These are phyloP conservation scores for Buceros bicornis DNA, from an alignment of 2,797 vertebrate genomes.

Conservation along the genomic window DNA sequence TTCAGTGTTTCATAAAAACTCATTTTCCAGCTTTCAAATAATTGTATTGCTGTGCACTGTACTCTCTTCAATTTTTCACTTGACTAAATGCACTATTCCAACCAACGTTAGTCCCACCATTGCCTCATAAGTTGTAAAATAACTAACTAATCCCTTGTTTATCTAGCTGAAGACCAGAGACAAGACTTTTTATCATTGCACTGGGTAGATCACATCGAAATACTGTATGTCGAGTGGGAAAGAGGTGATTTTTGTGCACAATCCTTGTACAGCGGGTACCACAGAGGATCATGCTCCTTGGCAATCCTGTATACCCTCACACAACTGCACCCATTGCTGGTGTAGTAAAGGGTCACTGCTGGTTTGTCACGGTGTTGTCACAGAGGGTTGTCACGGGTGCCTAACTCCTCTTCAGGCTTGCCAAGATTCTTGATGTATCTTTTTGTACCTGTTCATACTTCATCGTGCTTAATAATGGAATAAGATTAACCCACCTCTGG, in stretches of 20 bases:
- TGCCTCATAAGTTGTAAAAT: conserved; percentile 32
- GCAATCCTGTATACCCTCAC: not conserved
- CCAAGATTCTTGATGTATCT: not conserved
- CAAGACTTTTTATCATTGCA: not conserved
- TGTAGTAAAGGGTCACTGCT: not conserved
- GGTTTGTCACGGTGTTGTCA: not conserved
- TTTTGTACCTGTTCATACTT: not conserved
- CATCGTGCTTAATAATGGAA: not conserved
- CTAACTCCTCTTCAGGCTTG: not conserved
- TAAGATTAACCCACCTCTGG: not conserved
- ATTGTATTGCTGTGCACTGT: conserved; percentile 24
- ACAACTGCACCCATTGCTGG: not conserved
- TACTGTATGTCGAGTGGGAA: not conserved
- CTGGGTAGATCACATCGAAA: not conserved
- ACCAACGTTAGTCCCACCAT: not conserved
- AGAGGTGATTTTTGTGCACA: not conserved
- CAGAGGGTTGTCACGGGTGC: not conserved
- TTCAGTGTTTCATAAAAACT: conserved; percentile 50
- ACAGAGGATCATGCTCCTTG: not conserved
- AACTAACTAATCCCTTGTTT: not conserved
- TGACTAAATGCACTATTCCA: conserved; percentile 30
- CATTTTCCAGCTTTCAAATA: conserved; percentile 40
- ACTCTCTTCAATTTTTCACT: conserved; percentile 64
- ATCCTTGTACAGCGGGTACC: fast-evolving
- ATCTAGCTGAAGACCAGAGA: not conserved